Evolutionary conservation across 2,888 invertebrate species (phyloP), one percentile per base, ranked within the genome.

Genomic region (Macropis europaea): DNA sequence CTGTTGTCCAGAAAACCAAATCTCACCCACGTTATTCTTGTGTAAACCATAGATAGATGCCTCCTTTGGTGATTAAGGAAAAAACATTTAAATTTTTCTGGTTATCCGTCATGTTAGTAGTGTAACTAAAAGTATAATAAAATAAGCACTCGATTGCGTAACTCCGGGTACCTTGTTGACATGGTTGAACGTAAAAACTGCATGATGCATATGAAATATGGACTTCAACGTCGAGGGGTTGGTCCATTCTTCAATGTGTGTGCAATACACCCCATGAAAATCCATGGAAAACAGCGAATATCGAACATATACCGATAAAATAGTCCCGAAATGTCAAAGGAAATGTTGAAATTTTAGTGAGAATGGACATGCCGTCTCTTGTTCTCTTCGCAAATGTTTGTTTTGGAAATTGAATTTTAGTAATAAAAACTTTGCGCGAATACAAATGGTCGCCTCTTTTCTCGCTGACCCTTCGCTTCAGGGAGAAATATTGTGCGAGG

Each of bases 381-480:
- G 56, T 45, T 36, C 52, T 38, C 45, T 45, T 45, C 17, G 61
- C 11, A 28, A 38, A 38, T 24, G 45, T 62, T 67, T 62, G 47
- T 62, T 47, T 45, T 53, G 24, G 30, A 47, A 67, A 67, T 67
- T 40, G 45, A 61, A 52, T 61, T 61, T 17, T 43, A 15, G 30
- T 32, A 40, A 17, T 50, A 43, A 36, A 45, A 52, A 61, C 22
- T 13, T 52, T 11, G 30, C 13, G 17, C 28, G 34, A 24, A 15
- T 61, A 50, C 43, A 43, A 61, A 61, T 47, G 24, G 45, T 32
- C 42, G 24, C 15, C 40, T 28, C 17, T 13, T n/a, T 13, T 13
- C 17, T 30, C n/a, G n/a, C n/a, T 9, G 5, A 34, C 28, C 28
- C 4, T 22, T 26, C 22, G 22, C 4, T 56, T 56, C 43, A 56